Evolutionary conservation across 2,113 vertebrate species (phyloP).

Genomic region (Proteles cristata): DNA sequence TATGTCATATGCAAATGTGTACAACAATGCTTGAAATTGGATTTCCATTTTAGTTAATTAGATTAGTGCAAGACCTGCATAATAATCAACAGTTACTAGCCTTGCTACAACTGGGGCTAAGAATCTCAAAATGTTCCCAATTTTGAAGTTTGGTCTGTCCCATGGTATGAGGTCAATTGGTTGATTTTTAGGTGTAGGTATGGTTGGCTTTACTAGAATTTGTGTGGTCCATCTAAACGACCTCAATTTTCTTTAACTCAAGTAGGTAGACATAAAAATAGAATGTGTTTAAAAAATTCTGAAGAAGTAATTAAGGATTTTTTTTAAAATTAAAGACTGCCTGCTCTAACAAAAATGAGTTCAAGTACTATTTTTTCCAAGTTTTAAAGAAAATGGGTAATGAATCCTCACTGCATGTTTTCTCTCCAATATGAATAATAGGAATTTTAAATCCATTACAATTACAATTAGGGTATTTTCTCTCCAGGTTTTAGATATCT

Average conservation of each 20-base stretch:
- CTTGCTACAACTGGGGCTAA: conserved; percentile 25
- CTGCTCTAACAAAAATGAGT: conserved; percentile 55
- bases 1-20: conserved; percentile 82
- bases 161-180: neutral
- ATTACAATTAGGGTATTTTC: conserved; percentile 72
- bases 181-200: neutral
- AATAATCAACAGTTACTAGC: conserved; percentile 70
- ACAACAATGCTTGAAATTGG: conserved; percentile 86
- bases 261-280: conserved; percentile 42
- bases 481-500: conserved; percentile 69
- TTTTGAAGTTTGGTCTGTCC: conserved; percentile 35
- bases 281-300: conserved; percentile 18
- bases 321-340: conserved; percentile 44
- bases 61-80: conserved; percentile 79
- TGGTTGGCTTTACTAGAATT: conserved; percentile 1
- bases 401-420: conserved; percentile 58
- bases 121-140: conserved; percentile 46
- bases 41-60: conserved; percentile 84
- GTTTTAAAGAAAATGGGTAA: conserved; percentile 45
- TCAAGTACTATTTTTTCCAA: conserved; percentile 28
- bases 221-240: conserved; percentile 5
- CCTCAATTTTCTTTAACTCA: conserved; percentile 44
- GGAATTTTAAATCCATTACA: conserved; percentile 72
- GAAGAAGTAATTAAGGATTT: conserved; percentile 54
- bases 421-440: conserved; percentile 64